Evolutionary conservation across 2,888 invertebrate genomes (phyloP), one percentile per base, ranked within the genome.

Genomic region (Adelognathus sp.): DNA sequence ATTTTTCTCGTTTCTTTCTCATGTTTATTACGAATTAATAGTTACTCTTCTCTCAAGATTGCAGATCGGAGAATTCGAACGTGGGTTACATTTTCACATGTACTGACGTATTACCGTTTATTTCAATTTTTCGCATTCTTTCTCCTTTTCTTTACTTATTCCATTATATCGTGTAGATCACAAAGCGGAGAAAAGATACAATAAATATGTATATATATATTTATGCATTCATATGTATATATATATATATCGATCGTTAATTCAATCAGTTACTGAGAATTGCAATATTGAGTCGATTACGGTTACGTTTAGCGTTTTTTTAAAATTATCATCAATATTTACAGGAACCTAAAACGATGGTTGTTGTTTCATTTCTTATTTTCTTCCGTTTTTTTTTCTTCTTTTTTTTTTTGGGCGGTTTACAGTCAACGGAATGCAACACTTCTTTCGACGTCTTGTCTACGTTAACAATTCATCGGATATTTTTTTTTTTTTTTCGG

Each of bases 401-500:
- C 14, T 52, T 58, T n/a, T 58, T 56, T 76, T 69, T 72, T 87
- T 81, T 79, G 83, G 85, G 83, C 83, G 83, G 81, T 85, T 84
- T 84, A 81, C 58, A 78, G 71, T 88, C 87, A 88, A 88, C 87
- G 87, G 87, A 87, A 87, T 87, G 87, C 88, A 88, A 87, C 87
- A 86, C 85, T 86, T 86, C 78, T 85, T 80, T 81, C 73, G 76
- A 71, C 70, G 63, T 79, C 46, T 67, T 76, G 60, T 81, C 69
- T 76, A 67, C 75, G 61, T 71, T 50, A 63, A 74, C 56, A 71
- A 77, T 77, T 71, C 50, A 54, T 54, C 50, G 52, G 50, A 21
- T 69, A 41, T 61, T 27, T 69, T 31, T 24, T 4, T 14, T 31
- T 3, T 9, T 24, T 18, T n/a, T 3, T 16, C 41, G 70, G 46